Base-by-base conservation (phyloP, 1,140 invertebrate genomes). In the Drosophila sechellia region DNA sequence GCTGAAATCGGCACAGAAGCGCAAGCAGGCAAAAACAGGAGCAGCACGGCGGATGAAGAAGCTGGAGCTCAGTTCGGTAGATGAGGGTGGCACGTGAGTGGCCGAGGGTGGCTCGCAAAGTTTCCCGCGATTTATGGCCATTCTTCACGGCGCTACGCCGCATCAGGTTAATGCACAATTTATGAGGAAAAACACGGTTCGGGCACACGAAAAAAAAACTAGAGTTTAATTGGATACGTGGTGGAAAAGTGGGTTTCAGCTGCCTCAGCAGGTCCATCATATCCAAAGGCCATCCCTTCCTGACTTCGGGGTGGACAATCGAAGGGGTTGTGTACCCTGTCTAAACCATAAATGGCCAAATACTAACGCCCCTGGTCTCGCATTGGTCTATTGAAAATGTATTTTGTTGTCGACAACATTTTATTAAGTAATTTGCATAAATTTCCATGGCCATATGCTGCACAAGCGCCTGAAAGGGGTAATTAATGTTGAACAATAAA, bases 341-440 rank as follows among this genome's bases (percentile, higher is more conserved):
- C 46, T 31, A 68, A 61, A 49, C 79, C 79, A 77, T 84, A 84
- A 86, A 89, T 84, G 84, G 63, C 85, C 81, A 71, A 69, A 77
- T 53, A 68, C 75, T 72, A 79, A 79, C 84, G 71, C 79, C 83
- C 76, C 64, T 71, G n/a, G 48, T 4, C 52, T 65, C 52, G 70
- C 39, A 86, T 85, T 85, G 78, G 81, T 64, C 83, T 71, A 89
- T 87, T 87, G 71, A 87, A 87, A 89, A 79, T 84, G 80, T 89
- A 83, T 87, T 77, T 87, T 64, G 84, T 83, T 89, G 83, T 87
- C 58, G 76, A 79, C 83, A 84, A 77, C 84, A 89, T 89, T 87
- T 87, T 84, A 89, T 87, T 79, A 84, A 87, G 84, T 79, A 89
- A 87, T 87, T 87, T 87, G 66, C 83, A 89, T 89, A 87, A 77